These are phyloP conservation scores for Micrasema minimum DNA, from an alignment of 1,140 invertebrate species.

Conservation along the genomic window DNA sequence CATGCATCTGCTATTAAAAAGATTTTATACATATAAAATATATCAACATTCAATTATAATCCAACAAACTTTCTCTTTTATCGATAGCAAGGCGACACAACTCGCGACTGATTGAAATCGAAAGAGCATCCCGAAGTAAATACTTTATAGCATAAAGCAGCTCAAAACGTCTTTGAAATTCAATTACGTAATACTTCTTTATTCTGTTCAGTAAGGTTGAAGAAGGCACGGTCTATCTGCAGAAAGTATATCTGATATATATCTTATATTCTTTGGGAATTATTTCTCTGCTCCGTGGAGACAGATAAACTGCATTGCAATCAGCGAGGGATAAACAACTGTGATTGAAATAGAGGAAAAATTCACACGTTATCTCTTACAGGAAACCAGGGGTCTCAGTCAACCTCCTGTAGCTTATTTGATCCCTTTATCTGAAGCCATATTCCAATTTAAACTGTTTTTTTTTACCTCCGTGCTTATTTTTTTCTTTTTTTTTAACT, in stretches of 20 bases:
- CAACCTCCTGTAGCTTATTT: no score
- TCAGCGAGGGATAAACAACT: constrained; percentile 47
- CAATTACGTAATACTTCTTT: constrained; percentile 42
- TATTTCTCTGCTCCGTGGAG: constrained; percentile 45
- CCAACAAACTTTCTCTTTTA: no score
- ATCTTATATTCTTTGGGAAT: constrained; percentile 51
- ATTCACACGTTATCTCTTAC: neutral
- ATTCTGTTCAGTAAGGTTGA: constrained; percentile 12
- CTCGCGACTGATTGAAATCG: neutral
- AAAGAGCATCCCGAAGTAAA: constrained; percentile 3
- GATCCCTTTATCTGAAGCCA: no score
- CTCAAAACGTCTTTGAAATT: constrained; percentile 39
- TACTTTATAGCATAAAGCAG: constrained; percentile 2
- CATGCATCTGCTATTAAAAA: no score
- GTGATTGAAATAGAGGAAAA: constrained; percentile 48
- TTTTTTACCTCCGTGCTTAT: no score
- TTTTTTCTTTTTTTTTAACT: no score
- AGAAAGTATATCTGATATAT: constrained; percentile 50
- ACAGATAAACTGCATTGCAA: constrained; percentile 51
- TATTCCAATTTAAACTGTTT: no score
- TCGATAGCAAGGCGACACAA: neutral
- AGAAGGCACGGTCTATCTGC: constrained; percentile 14
- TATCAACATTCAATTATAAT: no score
- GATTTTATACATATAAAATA: no score
- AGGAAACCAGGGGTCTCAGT: no score